Evolutionary conservation across 2,888 invertebrate genomes (phyloP).

Genomic region (Drosophila niveifrons): DNA sequence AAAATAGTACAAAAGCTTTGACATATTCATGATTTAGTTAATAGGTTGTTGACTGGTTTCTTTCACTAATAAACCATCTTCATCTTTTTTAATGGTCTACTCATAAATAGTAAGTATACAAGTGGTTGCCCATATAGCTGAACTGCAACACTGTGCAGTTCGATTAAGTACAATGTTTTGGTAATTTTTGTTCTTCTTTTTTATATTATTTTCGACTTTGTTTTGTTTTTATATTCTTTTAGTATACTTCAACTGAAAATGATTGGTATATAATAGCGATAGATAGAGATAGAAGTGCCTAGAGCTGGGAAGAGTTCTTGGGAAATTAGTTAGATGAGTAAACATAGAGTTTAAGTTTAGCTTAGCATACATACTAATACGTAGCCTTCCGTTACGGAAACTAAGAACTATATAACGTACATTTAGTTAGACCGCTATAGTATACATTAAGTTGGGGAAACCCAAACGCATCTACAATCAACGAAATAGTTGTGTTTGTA

Average conservation of each 20-base stretch:
- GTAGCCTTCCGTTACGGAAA: constrained; percentile 61
- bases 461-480: constrained; percentile 21
- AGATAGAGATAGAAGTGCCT: constrained; percentile 31
- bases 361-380: constrained; percentile 64
- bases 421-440: constrained; percentile 67
- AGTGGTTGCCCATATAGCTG: constrained; percentile 85
- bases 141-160: constrained; percentile 62
- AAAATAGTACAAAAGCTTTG: constrained; percentile 82
- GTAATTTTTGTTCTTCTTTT: constrained; percentile 19
- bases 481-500: constrained; percentile 18
- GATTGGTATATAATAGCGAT: constrained; percentile 51
- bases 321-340: constrained; percentile 53
- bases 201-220: constrained; percentile 21
- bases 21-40: constrained; percentile 65
- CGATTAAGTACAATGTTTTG: constrained; percentile 71
- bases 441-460: constrained; percentile 56
- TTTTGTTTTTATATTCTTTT: constrained; percentile 25
- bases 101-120: constrained; percentile 67
- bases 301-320: constrained; percentile 52
- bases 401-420: constrained; percentile 77
- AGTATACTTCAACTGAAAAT: constrained; percentile 73
- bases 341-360: constrained; percentile 54
- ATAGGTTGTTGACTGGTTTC: constrained; percentile 51
- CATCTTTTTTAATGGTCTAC: constrained; percentile 44
- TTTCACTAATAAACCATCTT: constrained; percentile 58